Conservation (phyloP, 2,113 vertebrate species). For the Chionis minor region DNA sequence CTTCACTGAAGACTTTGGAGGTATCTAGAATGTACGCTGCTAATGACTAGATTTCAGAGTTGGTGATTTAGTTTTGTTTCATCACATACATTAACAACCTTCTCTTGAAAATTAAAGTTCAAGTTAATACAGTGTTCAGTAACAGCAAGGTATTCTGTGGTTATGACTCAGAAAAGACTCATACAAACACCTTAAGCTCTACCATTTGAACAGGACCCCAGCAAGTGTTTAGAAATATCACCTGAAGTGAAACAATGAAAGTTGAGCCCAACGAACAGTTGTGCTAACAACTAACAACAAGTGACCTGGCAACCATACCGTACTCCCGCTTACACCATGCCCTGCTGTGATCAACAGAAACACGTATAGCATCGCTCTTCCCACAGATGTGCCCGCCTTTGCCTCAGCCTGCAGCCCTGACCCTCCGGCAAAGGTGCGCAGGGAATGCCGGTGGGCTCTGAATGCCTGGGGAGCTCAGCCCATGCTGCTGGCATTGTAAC, state of each 20-base stretch:
- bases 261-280: background rate
- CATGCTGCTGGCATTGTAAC: background rate
- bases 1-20: background rate
- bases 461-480: background rate
- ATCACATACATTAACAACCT: background rate
- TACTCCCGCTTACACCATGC: background rate
- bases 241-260: background rate
- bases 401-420: background rate
- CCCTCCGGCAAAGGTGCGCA: rapidly evolving
- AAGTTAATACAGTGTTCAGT: background rate
- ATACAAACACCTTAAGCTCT: background rate
- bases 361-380: rapidly evolving
- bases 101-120: background rate
- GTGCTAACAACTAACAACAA: background rate
- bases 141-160: background rate
- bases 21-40: background rate
- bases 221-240: background rate
- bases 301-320: rapidly evolving
- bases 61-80: background rate
- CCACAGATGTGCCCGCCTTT: background rate
- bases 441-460: background rate
- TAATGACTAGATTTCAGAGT: background rate
- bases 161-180: background rate
- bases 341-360: background rate
- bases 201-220: background rate